These are phyloP conservation scores for Gymnobelideus leadbeateri DNA, from an alignment of 2,113 vertebrate genomes.

Conservation along the genomic window DNA sequence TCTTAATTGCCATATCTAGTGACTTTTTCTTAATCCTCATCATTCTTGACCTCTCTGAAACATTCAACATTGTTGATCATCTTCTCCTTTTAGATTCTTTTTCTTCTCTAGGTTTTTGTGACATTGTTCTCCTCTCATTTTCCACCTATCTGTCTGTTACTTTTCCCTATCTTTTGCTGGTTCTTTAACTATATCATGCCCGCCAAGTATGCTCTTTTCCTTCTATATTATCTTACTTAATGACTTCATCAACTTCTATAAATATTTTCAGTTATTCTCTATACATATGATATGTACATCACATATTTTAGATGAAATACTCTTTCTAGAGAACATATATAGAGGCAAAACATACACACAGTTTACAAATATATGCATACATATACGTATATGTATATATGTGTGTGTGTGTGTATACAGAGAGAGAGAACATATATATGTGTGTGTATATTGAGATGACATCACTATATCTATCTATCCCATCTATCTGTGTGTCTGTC, in stretches of 20 bases:
- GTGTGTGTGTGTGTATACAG: too few relatives aligned
- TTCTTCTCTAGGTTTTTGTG: not conserved
- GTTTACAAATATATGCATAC: not conserved
- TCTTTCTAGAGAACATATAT: not conserved
- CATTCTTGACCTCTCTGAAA: not conserved
- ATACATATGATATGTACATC: not conserved
- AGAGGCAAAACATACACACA: not conserved
- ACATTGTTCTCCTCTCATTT: not conserved
- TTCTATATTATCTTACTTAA: not conserved
- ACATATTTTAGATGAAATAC: not conserved
- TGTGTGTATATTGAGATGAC: not conserved
- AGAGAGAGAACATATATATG: not conserved
- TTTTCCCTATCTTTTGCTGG: not conserved
- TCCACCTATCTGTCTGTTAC: not conserved
- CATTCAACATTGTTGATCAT: not conserved
- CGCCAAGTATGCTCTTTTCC: not conserved
- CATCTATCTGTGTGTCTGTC: too few relatives aligned
- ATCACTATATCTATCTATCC: not conserved
- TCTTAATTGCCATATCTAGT: not conserved
- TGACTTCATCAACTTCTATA: not conserved
- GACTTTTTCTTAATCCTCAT: not conserved
- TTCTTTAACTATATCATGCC: not conserved
- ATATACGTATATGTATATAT: too few relatives aligned
- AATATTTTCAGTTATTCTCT: not conserved
- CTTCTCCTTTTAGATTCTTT: not conserved